Base-by-base conservation (phyloP, 2,888 invertebrate genomes). In the Megamerina dolium region DNA sequence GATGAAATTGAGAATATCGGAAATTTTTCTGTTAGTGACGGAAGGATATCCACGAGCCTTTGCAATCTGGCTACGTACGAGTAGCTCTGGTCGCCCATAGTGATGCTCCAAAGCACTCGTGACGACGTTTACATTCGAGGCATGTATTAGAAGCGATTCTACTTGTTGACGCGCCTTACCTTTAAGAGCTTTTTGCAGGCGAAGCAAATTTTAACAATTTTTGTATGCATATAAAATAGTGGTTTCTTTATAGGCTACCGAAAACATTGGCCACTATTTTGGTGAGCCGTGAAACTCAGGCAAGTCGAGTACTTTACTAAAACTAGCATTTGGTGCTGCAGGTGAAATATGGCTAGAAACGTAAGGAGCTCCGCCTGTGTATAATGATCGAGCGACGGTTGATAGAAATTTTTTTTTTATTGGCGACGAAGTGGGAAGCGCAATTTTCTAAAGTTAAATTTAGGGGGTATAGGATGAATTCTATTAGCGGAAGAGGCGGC, bases 251-350 rank as follows among this genome's bases (percentile, higher is more conserved):
- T 30, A 55, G 2, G 46, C 33, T 2, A 46, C 50, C 1, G 37
- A 41, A 16, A 55, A 53, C 46, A 53, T 48, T 13, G 52, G 53
- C 53, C 53, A 55, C 37, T 55, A 47, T 41, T 52, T 52, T 5
- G 53, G 50, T 5, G 20, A 37, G 2, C 53, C 50, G 13, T 36
- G 26, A 31, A 55, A 55, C n/a, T 44, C 47, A 1, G 51, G 53
- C 27, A 55, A 41, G 23, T 51, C 55, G 8, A 42, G 46, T 2
- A 47, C 27, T 17, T 50, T 54, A 5, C 50, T 48, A 6, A 19
- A 26, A 10, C 26, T 36, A 21, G 23, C 26, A 26, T 12, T 13
- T 6, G 36, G 36, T 12, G 12, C 23, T 23, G 36, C 10, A 21
- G n/a, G 36, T 14, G 4, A 20, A 36, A 23, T 23, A 23, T 18